These are phyloP conservation scores for Plebejus melissa DNA, from an alignment of 2,888 invertebrate genomes.

Conservation along the genomic window DNA sequence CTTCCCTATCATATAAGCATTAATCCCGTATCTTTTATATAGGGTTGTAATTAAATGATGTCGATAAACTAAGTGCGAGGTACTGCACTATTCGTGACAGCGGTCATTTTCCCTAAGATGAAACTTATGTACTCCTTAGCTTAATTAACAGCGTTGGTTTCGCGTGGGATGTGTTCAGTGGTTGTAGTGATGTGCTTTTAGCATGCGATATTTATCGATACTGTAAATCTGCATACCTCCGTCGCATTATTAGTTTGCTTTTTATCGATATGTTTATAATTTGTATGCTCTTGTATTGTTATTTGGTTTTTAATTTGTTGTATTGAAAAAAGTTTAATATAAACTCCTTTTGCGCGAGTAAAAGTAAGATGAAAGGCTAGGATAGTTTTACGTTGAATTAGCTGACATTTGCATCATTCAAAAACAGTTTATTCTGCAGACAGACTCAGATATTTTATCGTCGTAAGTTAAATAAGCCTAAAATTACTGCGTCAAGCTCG, in stretches of 20 bases:
- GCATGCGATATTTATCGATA: slow-evolving; percentile 19
- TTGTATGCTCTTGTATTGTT: too few relatives aligned
- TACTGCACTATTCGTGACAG: slow-evolving; percentile 29
- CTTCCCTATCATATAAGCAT: slow-evolving; percentile 1
- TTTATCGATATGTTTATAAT: too few relatives aligned
- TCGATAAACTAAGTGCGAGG: slow-evolving; percentile 21
- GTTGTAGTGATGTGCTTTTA: slow-evolving; percentile 27
- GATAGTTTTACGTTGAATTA: neutral
- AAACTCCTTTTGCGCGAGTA: too few relatives aligned
- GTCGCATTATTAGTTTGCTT: neutral
- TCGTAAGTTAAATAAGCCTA: slow-evolving; percentile 2
- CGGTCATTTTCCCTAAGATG: slow-evolving; percentile 24
- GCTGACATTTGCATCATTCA: neutral
- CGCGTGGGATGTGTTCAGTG: slow-evolving; percentile 34
- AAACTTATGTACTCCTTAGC: slow-evolving; percentile 26
- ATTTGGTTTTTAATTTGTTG: too few relatives aligned
- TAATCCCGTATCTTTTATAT: neutral
- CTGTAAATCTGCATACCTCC: neutral
- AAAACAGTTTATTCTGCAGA: neutral
- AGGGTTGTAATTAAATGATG: slow-evolving; percentile 18
- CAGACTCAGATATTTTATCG: neutral
- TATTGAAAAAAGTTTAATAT: too few relatives aligned
- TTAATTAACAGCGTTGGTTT: slow-evolving; percentile 34
- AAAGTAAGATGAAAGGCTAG: too few relatives aligned
- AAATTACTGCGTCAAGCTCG: neutral